Evolutionary conservation across 2,113 vertebrate species (phyloP).

Genomic region (Natator depressus): DNA sequence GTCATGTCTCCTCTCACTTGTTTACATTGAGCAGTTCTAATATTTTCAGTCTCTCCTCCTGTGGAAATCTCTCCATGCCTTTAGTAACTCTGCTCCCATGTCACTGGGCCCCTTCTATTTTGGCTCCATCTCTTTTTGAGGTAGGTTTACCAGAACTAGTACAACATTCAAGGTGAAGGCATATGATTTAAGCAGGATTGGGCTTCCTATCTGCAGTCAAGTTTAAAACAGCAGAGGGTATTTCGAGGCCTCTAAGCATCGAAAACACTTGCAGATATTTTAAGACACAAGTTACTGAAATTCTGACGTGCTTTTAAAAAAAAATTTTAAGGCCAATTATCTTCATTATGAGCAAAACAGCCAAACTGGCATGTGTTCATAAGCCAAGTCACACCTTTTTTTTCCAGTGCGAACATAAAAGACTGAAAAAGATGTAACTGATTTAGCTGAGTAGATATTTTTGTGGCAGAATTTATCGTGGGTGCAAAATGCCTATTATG

Average conservation of each 20-base stretch:
- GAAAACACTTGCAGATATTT: neutral
- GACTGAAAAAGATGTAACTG: slow-evolving; percentile 68
- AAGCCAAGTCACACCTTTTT: slow-evolving; percentile 66
- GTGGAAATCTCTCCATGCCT: neutral
- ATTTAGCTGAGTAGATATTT: slow-evolving; percentile 64
- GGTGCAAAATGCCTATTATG: slow-evolving; percentile 53
- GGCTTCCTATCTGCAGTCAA: neutral
- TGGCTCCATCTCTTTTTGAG: neutral
- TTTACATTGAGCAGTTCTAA: neutral
- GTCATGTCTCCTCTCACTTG: neutral
- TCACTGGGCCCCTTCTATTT: neutral
- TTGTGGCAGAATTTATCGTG: slow-evolving; percentile 50
- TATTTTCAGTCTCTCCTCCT: neutral
- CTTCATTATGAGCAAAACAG: slow-evolving; percentile 44
- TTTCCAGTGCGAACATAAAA: slow-evolving; percentile 61
- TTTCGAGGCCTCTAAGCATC: neutral
- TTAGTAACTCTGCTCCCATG: neutral
- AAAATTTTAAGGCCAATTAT: slow-evolving; percentile 16
- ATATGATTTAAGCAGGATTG: neutral
- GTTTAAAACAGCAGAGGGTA: neutral
- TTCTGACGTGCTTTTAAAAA: neutral
- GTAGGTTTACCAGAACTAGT: neutral
- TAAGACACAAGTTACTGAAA: slow-evolving; percentile 30
- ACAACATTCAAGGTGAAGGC: neutral
- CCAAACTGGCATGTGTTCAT: slow-evolving; percentile 29